phyloP scores from a whole-genome alignment of 2,113 vertebrate species.

The Oncorhynchus masou region DNA sequence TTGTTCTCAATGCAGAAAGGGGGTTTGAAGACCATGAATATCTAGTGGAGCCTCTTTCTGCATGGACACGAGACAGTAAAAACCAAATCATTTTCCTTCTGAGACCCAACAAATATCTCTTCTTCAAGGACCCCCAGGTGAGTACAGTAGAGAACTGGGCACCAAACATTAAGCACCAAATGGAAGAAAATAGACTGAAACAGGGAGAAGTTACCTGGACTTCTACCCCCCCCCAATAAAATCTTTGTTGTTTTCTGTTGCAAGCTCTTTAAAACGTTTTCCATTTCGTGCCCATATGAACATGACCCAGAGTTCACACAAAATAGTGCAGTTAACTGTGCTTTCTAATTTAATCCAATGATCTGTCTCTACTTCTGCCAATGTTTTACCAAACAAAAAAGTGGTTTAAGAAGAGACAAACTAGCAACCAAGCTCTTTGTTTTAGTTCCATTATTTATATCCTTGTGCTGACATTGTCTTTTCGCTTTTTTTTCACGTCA shows the following conservation, averaged over 20 bases:
- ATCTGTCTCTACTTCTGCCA: too few species aligned
- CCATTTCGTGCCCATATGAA: too few species aligned
- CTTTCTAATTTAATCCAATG: too few species aligned
- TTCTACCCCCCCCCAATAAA: too few species aligned
- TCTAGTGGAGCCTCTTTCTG: constrained; percentile 86
- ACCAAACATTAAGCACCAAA: too few species aligned
- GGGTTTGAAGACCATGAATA: constrained; percentile 97
- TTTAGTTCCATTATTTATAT: neutral
- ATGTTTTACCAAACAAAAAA: too few species aligned
- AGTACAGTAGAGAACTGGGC: constrained; percentile 29
- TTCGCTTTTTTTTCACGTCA: constrained; percentile 14
- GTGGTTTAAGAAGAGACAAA: neutral
- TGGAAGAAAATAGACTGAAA: too few species aligned
- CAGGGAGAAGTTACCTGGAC: too few species aligned
- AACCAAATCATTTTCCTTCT: constrained; percentile 90
- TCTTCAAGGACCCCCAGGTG: constrained; percentile 98
- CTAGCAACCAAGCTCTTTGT: neutral
- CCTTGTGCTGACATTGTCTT: neutral
- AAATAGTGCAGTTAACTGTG: too few species aligned
- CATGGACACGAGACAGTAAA: constrained; percentile 93
- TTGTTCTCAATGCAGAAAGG: constrained; percentile 74
- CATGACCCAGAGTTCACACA: too few species aligned
- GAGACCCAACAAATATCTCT: constrained; percentile 85
- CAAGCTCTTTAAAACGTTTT: too few species aligned
- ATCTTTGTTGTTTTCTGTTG: too few species aligned